Evolutionary conservation across 1,140 invertebrate genomes (phyloP), one percentile per base, ranked within the genome.

Genomic region (Phymorhynchus buccinoides): DNA sequence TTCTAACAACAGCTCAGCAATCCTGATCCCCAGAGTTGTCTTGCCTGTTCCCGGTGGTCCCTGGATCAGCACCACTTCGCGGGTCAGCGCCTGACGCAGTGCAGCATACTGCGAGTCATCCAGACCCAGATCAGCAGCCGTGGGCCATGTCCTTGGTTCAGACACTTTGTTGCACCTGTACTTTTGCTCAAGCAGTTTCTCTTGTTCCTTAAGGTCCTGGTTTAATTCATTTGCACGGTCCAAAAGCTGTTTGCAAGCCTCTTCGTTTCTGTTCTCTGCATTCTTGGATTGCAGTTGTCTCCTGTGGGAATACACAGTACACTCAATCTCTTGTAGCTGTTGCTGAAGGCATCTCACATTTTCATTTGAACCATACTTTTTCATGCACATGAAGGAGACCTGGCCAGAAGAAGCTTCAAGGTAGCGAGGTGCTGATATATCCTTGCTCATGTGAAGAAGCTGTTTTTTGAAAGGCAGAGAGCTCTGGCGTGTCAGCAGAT

Each of bases 1-100:
- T 30, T 87, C 62, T 4, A 93, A 81, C 1, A 94, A 79, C 42
- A 89, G 62, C 78, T 93, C 78, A 0, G 91, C 89, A 12, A 94
- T 89, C 86, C 92, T 91, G 68, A 93, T 84, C 16, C 91, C 92
- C 78, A 93, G 86, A 75, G 86, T 89, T 81, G 91, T 89, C 88
- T 92, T 90, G 44, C 92, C 91, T 18, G 91, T 92, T 30, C 90
- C 92, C 44, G 89, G 91, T n/a, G 89, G 94, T 68, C 89, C 95
- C 94, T 97, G 97, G 86, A 97, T 97, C 3, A 97, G 92, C 1
- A 95, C 91, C 32, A 95, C 73, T 86, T 94, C 92, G 68, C 90
- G 92, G 22, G 90, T 93, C 4, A 95, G 87, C 16, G 93, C 93
- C 22, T 86, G 84, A 44, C 90, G 85, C 30, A 95, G 86, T 7